Conservation (phyloP, 2,113 vertebrate species). For the Pomatostomus ruficeps region DNA sequence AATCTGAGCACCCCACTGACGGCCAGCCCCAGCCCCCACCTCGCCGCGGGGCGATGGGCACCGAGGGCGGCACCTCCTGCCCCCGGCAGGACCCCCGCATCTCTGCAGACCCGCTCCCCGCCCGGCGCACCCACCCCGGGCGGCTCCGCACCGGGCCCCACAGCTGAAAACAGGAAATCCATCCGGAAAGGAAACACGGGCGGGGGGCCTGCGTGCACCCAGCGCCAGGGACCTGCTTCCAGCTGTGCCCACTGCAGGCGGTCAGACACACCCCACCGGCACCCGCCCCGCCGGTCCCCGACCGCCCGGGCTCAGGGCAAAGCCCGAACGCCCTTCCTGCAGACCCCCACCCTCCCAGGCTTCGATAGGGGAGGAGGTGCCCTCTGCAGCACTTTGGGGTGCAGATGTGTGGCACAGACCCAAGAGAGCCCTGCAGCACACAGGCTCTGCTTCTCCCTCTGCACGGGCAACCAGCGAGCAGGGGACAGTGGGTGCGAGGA, state of each 20-base stretch:
- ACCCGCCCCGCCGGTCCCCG: neutral
- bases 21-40: neutral
- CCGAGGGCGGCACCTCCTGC: accelerated
- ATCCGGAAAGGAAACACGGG: constrained; percentile 64
- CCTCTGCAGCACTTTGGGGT: neutral
- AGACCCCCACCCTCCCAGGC: neutral
- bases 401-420: neutral
- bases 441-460: neutral
- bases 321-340: neutral
- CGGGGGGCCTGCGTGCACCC: constrained; percentile 1
- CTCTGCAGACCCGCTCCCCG: neutral
- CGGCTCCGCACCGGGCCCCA: constrained; percentile 23
- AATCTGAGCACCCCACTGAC: neutral
- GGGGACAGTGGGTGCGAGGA: neutral
- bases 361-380: no score
- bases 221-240: neutral
- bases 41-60: neutral
- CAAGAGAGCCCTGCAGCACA: neutral
- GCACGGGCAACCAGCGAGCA: neutral
- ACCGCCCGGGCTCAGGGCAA: accelerated
- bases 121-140: neutral
- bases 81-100: neutral
- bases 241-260: neutral
- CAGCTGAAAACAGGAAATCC: constrained; percentile 58
- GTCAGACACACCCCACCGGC: neutral